Conservation (phyloP, 2,797 vertebrate species). For the Phoxinus dragarum region DNA sequence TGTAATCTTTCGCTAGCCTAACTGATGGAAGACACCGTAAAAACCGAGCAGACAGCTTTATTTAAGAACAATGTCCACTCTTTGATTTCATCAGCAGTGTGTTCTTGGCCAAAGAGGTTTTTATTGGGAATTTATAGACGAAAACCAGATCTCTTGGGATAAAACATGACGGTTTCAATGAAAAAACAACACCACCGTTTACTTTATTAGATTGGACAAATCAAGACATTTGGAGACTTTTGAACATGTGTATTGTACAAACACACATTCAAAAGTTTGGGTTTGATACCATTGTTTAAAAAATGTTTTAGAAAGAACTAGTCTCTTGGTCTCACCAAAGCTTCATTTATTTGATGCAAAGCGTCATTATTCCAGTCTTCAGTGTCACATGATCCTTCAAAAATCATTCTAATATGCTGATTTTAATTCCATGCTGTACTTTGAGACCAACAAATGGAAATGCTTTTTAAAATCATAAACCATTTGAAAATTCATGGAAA, state of each 20-base stretch:
- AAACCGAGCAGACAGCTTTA: constrained; percentile 3
- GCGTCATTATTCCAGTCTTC: background rate
- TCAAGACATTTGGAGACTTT: background rate
- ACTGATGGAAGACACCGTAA: constrained; percentile 3
- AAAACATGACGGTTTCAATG: background rate
- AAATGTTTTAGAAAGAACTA: background rate
- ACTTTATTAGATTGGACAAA: background rate
- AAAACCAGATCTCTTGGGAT: background rate
- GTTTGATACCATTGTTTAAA: background rate
- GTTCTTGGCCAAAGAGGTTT: constrained; percentile 8
- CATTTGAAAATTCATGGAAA: too few relatives aligned
- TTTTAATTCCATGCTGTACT: background rate
- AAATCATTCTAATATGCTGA: background rate
- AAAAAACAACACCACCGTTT: background rate
- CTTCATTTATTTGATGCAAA: background rate
- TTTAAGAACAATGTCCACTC: constrained; percentile 2
- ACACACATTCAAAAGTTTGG: background rate
- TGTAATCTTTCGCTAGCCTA: background rate
- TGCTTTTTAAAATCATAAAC: background rate
- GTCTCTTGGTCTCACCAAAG: background rate
- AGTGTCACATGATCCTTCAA: background rate
- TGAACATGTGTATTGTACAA: background rate
- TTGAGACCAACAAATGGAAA: background rate
- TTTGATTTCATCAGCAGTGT: background rate
- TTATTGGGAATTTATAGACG: constrained; percentile 24